phyloP scores from a whole-genome alignment of 2,797 vertebrate species.

The Florisuga fusca region DNA sequence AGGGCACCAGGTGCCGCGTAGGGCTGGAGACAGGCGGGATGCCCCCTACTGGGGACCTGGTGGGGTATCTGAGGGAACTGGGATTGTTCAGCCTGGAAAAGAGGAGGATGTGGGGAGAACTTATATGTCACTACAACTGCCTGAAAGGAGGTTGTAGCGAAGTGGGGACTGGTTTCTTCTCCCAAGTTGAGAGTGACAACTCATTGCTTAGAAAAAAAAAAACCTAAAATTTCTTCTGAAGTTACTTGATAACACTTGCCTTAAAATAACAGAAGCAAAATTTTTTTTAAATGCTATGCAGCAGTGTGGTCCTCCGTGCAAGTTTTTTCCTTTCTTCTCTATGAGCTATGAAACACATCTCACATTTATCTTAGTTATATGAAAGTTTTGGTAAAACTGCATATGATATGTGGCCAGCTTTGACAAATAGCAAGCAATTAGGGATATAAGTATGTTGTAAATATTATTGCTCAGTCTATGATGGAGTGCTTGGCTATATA shows the following conservation, averaged over 20 bases:
- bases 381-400: too few species aligned
- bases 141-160: too few species aligned
- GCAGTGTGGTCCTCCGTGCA: background rate
- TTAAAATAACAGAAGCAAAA: background rate
- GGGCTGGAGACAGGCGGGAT: rapidly evolving
- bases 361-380: too few species aligned
- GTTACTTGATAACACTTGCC: background rate
- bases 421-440: too few species aligned
- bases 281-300: background rate
- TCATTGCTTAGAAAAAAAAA: background rate
- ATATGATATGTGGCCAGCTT: too few species aligned
- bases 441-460: background rate
- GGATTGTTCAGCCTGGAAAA: too few species aligned
- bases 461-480: background rate
- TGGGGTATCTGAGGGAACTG: too few species aligned
- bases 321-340: background rate
- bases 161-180: too few species aligned
- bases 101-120: too few species aligned
- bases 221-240: background rate
- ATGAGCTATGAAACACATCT: too few species aligned
- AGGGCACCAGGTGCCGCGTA: rapidly evolving
- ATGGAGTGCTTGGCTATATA: background rate
- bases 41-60: too few species aligned
- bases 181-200: background rate
- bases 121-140: too few species aligned